These are phyloP conservation scores for Acanthochromis polyacanthus DNA, from an alignment of 2,113 vertebrate species.

Conservation along the genomic window DNA sequence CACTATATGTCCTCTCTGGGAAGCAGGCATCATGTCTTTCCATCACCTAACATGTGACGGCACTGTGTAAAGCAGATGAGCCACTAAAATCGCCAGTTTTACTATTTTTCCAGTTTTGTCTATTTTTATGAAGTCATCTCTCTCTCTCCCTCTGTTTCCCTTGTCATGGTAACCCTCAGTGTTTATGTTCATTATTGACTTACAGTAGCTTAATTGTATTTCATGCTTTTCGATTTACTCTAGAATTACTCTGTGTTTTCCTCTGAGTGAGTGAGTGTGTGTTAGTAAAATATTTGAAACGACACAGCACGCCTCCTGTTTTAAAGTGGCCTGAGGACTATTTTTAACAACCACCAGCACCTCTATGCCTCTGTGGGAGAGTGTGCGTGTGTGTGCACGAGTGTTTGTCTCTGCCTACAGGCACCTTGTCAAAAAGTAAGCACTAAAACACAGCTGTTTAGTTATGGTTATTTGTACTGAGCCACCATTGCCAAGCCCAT, in stretches of 20 bases:
- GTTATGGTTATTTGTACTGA: slow-evolving; percentile 40
- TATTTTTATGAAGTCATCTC: not conserved
- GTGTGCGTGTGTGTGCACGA: not conserved
- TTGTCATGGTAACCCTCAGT: not conserved
- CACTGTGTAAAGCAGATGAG: slow-evolving; percentile 43
- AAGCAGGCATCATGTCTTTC: slow-evolving; percentile 31
- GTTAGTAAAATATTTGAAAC: slow-evolving; percentile 29
- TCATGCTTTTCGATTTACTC: slow-evolving; percentile 18
- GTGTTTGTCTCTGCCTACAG: slow-evolving; percentile 16
- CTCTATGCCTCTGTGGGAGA: not conserved
- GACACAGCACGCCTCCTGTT: slow-evolving; percentile 22
- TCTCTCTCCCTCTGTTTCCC: not conserved
- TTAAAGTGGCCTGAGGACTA: slow-evolving; percentile 49
- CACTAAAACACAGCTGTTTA: slow-evolving; percentile 40
- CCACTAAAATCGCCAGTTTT: slow-evolving; percentile 23
- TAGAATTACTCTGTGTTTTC: slow-evolving; percentile 6
- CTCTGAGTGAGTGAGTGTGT: not conserved
- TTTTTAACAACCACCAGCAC: slow-evolving; percentile 38
- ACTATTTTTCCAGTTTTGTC: not conserved
- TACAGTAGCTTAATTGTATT: slow-evolving; percentile 16
- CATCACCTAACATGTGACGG: slow-evolving; percentile 54
- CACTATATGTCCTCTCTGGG: slow-evolving; percentile 49
- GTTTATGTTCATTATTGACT: slow-evolving; percentile 29
- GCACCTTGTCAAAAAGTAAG: slow-evolving; percentile 30
- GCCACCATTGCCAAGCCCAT: slow-evolving; percentile 35